These are phyloP conservation scores for Melangyna quadrimaculata DNA, from an alignment of 2,888 invertebrate genomes.

Conservation along the genomic window DNA sequence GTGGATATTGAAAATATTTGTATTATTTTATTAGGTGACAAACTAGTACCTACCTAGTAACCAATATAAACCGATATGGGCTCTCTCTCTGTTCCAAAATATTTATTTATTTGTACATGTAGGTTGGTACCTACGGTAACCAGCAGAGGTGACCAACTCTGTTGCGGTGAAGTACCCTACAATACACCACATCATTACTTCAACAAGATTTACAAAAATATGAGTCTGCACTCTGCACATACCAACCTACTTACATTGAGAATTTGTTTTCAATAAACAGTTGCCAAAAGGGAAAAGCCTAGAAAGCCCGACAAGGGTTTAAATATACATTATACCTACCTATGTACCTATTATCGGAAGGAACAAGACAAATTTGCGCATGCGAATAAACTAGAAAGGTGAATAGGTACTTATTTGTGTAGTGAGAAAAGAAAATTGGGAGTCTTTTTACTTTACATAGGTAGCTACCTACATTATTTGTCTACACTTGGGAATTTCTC, in stretches of 20 bases:
- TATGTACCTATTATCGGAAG: neutral
- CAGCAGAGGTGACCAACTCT: neutral
- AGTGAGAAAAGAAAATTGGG: neutral
- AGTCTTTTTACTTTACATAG: constrained; percentile 5
- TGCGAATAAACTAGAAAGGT: constrained; percentile 22
- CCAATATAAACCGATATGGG: neutral
- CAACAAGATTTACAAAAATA: neutral
- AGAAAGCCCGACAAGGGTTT: neutral
- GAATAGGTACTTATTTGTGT: neutral
- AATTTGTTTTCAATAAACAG: constrained; percentile 10
- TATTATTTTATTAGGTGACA: no score
- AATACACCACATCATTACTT: neutral
- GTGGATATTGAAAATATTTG: constrained; percentile 2
- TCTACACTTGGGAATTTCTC: neutral
- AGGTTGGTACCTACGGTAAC: no score
- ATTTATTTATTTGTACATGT: neutral
- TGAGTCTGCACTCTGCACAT: neutral
- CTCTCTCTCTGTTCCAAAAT: neutral
- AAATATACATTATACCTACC: no score
- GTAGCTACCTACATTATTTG: no score
- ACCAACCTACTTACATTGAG: neutral
- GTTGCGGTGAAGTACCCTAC: neutral
- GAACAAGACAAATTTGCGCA: constrained; percentile 25
- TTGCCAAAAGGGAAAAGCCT: neutral
- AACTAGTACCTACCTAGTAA: no score